Conservation (phyloP, 2,888 invertebrate genomes). For the Drosophila fulvimacula region DNA sequence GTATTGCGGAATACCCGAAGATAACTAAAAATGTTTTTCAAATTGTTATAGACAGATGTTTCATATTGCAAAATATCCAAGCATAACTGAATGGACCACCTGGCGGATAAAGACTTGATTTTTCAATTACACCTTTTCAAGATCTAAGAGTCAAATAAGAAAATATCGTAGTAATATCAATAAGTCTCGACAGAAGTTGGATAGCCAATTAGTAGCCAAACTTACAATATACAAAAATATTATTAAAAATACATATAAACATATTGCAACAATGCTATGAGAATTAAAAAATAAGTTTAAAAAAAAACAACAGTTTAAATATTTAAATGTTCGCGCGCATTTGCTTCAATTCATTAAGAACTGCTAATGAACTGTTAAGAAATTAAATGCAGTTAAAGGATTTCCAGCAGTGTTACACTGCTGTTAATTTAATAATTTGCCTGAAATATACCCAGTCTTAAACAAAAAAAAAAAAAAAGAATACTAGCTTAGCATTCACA, state of each 20-base stretch:
- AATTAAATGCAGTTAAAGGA: too few relatives aligned
- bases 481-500: neutral
- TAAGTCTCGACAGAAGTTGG: neutral
- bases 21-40: slow-evolving; percentile 23
- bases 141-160: slow-evolving; percentile 16
- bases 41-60: slow-evolving; percentile 31
- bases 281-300: too few relatives aligned
- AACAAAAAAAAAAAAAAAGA: neutral
- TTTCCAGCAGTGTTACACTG: neutral
- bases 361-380: neutral
- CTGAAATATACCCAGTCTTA: neutral
- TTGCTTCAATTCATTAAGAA: neutral
- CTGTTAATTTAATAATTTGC: neutral
- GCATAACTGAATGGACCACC: slow-evolving; percentile 20
- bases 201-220: neutral
- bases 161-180: neutral
- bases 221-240: neutral
- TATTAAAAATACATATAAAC: neutral
- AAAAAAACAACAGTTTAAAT: neutral
- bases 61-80: slow-evolving; percentile 25
- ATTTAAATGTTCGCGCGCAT: neutral
- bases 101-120: slow-evolving; percentile 14
- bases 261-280: neutral
- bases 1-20: slow-evolving; percentile 34
- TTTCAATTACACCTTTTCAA: neutral